A percentile compares a stretch with the other conserved stretches of the same genome.
phyloP scores from a whole-genome alignment of 2,113 vertebrate species.

The Perca flavescens region DNA sequence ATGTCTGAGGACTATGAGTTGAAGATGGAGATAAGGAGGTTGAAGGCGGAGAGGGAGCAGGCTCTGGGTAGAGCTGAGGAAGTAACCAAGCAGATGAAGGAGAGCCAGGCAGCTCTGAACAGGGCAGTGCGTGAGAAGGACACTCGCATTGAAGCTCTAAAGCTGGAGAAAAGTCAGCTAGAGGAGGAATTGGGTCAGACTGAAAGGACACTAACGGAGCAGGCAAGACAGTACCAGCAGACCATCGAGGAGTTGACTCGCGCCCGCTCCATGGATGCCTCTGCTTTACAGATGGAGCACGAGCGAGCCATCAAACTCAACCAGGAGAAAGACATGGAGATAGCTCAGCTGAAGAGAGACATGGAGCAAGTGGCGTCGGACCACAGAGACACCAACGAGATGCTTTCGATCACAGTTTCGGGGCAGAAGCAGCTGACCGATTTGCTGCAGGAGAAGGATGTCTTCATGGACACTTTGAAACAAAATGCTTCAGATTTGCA shows the following conservation, averaged over 20 bases:
- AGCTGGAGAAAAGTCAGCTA: slow-evolving; percentile 88
- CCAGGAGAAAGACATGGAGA: slow-evolving; percentile 91
- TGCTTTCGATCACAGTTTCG: slow-evolving; percentile 89
- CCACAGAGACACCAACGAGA: slow-evolving; percentile 90
- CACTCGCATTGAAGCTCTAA: slow-evolving; percentile 87
- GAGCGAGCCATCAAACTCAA: slow-evolving; percentile 86
- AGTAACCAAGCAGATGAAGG: slow-evolving; percentile 84
- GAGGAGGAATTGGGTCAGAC: slow-evolving; percentile 86
- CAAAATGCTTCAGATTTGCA: slow-evolving; percentile 83
- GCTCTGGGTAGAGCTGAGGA: slow-evolving; percentile 72
- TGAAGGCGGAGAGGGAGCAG: slow-evolving; percentile 73
- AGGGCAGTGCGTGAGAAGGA: slow-evolving; percentile 88
- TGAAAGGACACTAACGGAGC: slow-evolving; percentile 85
- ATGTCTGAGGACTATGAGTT: slow-evolving; percentile 87
- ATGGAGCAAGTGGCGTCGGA: slow-evolving; percentile 86
- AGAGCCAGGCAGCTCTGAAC: slow-evolving; percentile 78
- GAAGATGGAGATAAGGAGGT: slow-evolving; percentile 87
- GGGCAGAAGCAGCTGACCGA: slow-evolving; percentile 93
- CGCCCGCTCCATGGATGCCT: slow-evolving; percentile 83
- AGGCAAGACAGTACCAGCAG: slow-evolving; percentile 86
- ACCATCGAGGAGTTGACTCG: slow-evolving; percentile 88
- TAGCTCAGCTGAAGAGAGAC: slow-evolving; percentile 86
- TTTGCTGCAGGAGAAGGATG: slow-evolving; percentile 92
- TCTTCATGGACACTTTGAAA: slow-evolving; percentile 88
- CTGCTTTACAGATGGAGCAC: slow-evolving; percentile 87